Evolutionary conservation across 2,113 vertebrate genomes (phyloP).

Genomic region (Galbula dea): DNA sequence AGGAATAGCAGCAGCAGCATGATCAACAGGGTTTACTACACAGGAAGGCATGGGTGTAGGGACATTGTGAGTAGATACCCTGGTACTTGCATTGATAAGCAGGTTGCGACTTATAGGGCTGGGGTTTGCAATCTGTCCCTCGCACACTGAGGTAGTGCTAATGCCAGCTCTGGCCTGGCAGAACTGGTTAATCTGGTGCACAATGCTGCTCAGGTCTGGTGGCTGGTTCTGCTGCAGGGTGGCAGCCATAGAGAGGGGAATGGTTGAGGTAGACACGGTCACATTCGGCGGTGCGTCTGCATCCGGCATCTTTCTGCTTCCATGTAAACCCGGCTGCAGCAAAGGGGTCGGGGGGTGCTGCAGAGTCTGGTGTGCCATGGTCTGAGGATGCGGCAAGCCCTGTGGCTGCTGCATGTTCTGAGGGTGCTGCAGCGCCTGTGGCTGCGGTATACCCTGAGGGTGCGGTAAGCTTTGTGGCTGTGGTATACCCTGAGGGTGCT

Average conservation of each 20-base stretch:
- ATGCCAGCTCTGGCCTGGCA: conserved; percentile 93
- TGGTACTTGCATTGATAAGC: conserved; percentile 96
- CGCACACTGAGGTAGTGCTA: conserved; percentile 93
- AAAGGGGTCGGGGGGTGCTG: conserved; percentile 76
- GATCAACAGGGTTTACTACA: conserved; percentile 87
- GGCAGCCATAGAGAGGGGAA: conserved; percentile 96
- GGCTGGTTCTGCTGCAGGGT: conserved; percentile 91
- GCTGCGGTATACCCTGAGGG: conserved; percentile 73
- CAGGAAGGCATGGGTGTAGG: conserved; percentile 82
- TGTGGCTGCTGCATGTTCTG: conserved; percentile 74
- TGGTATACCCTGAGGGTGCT: conserved; percentile 76
- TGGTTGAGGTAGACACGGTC: conserved; percentile 99
- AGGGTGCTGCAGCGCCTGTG: background rate
- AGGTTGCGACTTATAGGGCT: conserved; percentile 97
- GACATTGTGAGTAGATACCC: conserved; percentile 89
- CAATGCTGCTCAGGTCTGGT: conserved; percentile 94
- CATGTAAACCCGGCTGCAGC: conserved; percentile 86
- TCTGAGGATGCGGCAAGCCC: conserved; percentile 75
- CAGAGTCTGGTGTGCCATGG: conserved; percentile 74
- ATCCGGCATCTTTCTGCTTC: conserved; percentile 90
- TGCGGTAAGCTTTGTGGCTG: conserved; percentile 76
- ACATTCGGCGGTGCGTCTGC: conserved; percentile 96
- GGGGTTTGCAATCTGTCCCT: conserved; percentile 98
- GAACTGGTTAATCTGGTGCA: conserved; percentile 99
- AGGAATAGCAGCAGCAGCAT: conserved; percentile 79